A percentile compares a stretch with the other conserved stretches of the same genome.
phyloP scores from a whole-genome alignment of 2,888 invertebrate species.

The Agrochola lychnidis region DNA sequence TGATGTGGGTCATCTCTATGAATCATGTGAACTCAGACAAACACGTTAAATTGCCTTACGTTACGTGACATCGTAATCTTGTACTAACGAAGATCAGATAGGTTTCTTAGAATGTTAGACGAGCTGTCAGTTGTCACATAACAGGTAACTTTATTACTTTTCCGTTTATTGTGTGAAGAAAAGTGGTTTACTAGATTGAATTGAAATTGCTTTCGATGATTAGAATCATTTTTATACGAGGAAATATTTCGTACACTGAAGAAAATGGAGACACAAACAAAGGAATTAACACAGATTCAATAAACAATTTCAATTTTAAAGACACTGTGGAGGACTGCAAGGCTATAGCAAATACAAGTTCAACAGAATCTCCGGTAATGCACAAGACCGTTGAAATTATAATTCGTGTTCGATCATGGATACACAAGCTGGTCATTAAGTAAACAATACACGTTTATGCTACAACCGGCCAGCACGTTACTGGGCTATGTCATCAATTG shows the following conservation, averaged over 20 bases:
- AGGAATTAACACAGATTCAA: background rate
- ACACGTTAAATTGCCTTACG: slow-evolving; percentile 74
- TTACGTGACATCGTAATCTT: slow-evolving; percentile 81
- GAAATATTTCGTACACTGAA: slow-evolving; percentile 7
- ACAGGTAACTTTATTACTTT: slow-evolving; percentile 48
- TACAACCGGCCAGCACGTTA: slow-evolving; percentile 70
- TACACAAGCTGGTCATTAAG: slow-evolving; percentile 52
- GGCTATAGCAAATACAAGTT: background rate
- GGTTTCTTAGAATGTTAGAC: slow-evolving; percentile 53
- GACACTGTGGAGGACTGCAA: background rate
- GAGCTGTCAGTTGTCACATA: slow-evolving; percentile 26
- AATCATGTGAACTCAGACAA: slow-evolving; percentile 79
- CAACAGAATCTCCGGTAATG: slow-evolving; percentile 27
- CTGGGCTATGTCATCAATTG: slow-evolving; percentile 79
- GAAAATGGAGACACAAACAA: background rate
- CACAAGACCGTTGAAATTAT: slow-evolving; percentile 44
- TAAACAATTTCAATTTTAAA: background rate
- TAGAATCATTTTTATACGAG: background rate
- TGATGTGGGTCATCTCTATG: slow-evolving; percentile 83
- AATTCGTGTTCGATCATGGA: slow-evolving; percentile 54
- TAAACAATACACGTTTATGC: slow-evolving; percentile 61
- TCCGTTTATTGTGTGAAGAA: slow-evolving; percentile 40
- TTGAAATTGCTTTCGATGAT: slow-evolving; percentile 30
- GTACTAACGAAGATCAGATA: slow-evolving; percentile 61
- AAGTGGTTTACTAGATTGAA: slow-evolving; percentile 28